phyloP scores from a whole-genome alignment of 2,888 invertebrate species.

The Ochropleura plecta region DNA sequence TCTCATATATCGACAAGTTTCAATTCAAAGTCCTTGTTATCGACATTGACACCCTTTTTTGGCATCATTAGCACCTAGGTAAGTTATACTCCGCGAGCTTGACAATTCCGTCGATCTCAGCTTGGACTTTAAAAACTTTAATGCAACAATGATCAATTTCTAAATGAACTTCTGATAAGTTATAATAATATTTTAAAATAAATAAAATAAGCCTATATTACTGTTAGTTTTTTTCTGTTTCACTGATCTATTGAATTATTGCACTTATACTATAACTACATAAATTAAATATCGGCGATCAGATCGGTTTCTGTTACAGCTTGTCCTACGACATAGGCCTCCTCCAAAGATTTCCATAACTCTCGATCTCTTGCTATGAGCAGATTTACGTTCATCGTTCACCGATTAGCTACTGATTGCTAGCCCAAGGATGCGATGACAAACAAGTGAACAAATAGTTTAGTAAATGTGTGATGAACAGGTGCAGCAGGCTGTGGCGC shows the following conservation, averaged over 20 bases:
- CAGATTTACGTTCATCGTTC: no score
- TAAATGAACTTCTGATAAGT: not conserved
- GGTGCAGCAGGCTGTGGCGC: slow-evolving; percentile 96
- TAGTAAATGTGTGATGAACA: slow-evolving; percentile 67
- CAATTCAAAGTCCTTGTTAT: not conserved
- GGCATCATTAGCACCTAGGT: not conserved
- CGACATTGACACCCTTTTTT: not conserved
- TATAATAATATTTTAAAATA: no score
- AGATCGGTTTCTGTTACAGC: no score
- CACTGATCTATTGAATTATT: no score
- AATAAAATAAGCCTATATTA: no score
- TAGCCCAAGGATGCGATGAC: not conserved
- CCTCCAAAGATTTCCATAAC: no score
- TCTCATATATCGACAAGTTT: not conserved
- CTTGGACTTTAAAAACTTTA: not conserved
- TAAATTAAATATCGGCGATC: no score
- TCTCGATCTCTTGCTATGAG: no score
- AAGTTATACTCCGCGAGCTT: not conserved
- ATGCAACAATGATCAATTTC: not conserved
- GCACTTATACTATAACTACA: no score
- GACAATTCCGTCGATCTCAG: not conserved
- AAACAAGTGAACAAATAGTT: not conserved
- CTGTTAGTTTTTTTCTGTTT: no score
- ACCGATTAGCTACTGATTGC: not conserved
- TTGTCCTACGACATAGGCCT: no score